Evolutionary conservation across 2,888 invertebrate species (phyloP), one percentile per base, ranked within the genome.

Genomic region (Athripsodes cinereus): DNA sequence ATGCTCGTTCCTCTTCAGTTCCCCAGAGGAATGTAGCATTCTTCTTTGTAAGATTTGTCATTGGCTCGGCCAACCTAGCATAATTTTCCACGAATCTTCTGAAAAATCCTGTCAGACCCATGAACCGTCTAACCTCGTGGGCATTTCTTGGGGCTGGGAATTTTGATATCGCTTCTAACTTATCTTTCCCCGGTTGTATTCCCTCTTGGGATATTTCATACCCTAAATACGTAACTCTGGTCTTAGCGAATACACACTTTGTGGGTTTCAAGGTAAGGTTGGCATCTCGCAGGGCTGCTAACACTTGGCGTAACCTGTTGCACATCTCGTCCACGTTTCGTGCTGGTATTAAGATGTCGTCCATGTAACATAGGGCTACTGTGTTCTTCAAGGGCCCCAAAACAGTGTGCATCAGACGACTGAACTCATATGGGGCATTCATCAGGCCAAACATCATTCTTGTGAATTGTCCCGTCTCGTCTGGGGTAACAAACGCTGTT

Each of bases 31-130:
- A 48, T 3, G 21, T 3, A 6, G 8, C 21, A 20, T 18, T 20
- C 19, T 18, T 48, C 21, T 48, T 48, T 6, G 48, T 48, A 8
- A 21, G 48, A 10, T 48, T 18, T 8, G 48, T 48, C 8, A 48
- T 48, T 16, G 48, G 48, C 48, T 48, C 48, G 48, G 48, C 48
- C 18, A 21, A 10, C 48, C 48, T 48, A 10, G 48, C 19, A 48
- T 6, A 48, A 20, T 48, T 20, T 18, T 18, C 3, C 6, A 48
- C n/a, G 21, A 48, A 48, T 20, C 48, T 20, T 21, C 48, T 18
- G 48, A 6, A 48, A 48, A 48, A 48, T 48, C 48, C 48, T 5
- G 21, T 48, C 21, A 48, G 21, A 5, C 48, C 19, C 20, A 48
- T 48, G n/a, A 48, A 48, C 21, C 48, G 3, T 48, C 48, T 46